Conservation (phyloP, 2,888 invertebrate species). For the Pyrocoelia pectoralis region DNA sequence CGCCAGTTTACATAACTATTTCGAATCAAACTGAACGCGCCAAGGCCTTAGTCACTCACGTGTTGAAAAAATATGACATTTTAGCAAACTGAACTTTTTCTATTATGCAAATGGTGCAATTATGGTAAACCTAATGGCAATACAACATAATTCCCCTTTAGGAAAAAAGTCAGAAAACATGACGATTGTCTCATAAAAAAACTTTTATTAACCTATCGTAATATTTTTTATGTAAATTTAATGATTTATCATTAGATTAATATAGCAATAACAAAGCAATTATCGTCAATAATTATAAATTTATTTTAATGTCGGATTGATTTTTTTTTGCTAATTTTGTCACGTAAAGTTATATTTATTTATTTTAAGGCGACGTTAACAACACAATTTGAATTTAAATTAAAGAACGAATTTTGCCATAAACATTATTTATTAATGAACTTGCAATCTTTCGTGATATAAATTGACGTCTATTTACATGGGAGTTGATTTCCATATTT, state of each 20-base stretch:
- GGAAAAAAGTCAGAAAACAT: not conserved
- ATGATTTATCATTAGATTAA: slow-evolving; percentile 12
- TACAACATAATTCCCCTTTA: not conserved
- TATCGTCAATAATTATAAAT: slow-evolving; percentile 6
- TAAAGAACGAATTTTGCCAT: not conserved
- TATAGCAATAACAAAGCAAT: slow-evolving; percentile 20
- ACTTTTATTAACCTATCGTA: slow-evolving; percentile 8
- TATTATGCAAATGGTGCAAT: not conserved
- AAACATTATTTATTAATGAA: not conserved
- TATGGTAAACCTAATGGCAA: slow-evolving; percentile 9
- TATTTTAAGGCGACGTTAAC: slow-evolving; percentile 4
- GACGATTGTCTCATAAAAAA: slow-evolving; percentile 1
- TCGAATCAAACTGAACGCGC: no score
- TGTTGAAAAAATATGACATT: no score
- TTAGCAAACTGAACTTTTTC: no score
- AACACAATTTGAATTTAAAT: slow-evolving; percentile 12
- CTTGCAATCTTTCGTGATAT: not conserved
- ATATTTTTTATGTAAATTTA: slow-evolving; percentile 18
- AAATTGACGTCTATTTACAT: not conserved
- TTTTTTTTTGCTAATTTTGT: slow-evolving; percentile 10
- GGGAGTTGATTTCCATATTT: not conserved
- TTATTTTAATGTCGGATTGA: slow-evolving; percentile 3
- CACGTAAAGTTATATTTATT: slow-evolving; percentile 16
- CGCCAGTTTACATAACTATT: no score
- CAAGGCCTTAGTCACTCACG: no score